These are phyloP conservation scores for Phortica okadai DNA, from an alignment of 2,888 invertebrate species.

Conservation along the genomic window DNA sequence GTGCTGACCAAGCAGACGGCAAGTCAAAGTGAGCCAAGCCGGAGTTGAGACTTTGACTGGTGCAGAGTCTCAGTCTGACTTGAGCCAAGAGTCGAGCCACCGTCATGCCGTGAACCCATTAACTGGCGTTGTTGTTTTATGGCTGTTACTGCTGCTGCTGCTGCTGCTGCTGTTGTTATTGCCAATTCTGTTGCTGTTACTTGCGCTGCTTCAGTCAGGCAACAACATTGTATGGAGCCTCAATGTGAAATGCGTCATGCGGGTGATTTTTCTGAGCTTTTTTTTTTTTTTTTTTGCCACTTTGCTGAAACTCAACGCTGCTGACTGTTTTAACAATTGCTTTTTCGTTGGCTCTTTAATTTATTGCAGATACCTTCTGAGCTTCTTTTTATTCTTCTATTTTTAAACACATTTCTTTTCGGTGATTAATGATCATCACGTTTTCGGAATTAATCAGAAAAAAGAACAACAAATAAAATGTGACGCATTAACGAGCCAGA, in stretches of 20 bases:
- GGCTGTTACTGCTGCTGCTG: conserved; percentile 15
- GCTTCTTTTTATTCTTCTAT: conserved; percentile 11
- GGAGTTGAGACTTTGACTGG: not conserved
- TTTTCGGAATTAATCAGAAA: conserved; percentile 22
- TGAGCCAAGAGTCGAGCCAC: conserved; percentile 50
- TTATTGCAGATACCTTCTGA: conserved; percentile 21
- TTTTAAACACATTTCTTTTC: conserved; percentile 28
- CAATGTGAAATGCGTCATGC: conserved; percentile 59
- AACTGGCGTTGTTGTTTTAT: conserved; percentile 48
- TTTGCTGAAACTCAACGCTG: not conserved
- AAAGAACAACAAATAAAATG: not conserved
- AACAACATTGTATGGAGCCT: conserved; percentile 43
- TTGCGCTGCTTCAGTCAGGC: conserved; percentile 13
- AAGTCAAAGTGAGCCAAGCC: not conserved
- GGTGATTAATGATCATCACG: conserved; percentile 59
- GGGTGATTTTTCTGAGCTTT: conserved; percentile 42
- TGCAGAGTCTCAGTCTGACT: not conserved
- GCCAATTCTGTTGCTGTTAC: not conserved
- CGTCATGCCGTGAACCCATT: conserved; percentile 69
- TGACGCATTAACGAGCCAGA: too few relatives aligned
- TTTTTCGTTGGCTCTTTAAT: conserved; percentile 16
- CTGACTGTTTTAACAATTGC: not conserved
- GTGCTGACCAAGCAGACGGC: not conserved
- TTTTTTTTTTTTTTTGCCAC: conserved; percentile 47
- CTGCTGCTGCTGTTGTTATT: not conserved